A percentile compares a stretch with the other conserved stretches of the same genome.
These are phyloP conservation scores for Parotocinclus haroldoi DNA, from an alignment of 2,797 vertebrate species.

Conservation along the genomic window DNA sequence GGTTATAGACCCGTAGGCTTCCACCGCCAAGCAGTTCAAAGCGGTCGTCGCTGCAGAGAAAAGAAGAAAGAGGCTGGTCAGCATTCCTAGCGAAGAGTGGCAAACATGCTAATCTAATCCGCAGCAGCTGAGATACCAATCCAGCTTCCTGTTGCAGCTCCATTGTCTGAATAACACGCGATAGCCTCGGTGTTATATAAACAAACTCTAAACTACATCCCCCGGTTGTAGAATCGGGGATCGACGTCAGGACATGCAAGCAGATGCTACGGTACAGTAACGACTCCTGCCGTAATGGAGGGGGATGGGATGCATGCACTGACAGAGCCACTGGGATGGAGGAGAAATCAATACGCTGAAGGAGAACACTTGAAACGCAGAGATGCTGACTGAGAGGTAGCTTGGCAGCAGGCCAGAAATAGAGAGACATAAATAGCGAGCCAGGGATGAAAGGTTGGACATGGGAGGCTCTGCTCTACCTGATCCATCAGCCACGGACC, in stretches of 20 bases:
- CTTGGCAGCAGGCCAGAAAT: constrained; percentile 34
- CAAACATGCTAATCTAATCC: constrained; percentile 1
- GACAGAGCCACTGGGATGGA: too few species aligned
- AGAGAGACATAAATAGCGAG: constrained; percentile 6
- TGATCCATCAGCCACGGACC: constrained; percentile 17
- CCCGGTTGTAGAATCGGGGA: too few species aligned
- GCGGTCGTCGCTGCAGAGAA: constrained; percentile 59
- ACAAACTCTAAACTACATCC: too few species aligned
- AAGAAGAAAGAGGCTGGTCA: constrained; percentile 17
- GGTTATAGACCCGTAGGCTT: constrained; percentile 76
- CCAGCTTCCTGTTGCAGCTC: constrained; percentile 16
- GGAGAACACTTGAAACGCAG: constrained; percentile 30
- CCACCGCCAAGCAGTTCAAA: constrained; percentile 77
- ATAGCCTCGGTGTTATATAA: too few species aligned
- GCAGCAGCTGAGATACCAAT: constrained; percentile 9
- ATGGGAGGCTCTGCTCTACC: constrained; percentile 13
- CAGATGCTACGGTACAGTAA: too few species aligned
- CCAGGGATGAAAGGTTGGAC: too few species aligned
- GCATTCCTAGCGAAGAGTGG: constrained; percentile 21
- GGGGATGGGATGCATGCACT: constrained; percentile 2
- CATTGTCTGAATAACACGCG: too few species aligned
- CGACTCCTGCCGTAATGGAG: constrained; percentile 22
- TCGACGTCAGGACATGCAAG: too few species aligned
- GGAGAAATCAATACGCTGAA: constrained; percentile 52
- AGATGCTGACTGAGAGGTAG: constrained; percentile 41